A percentile compares a stretch with the other conserved stretches of the same genome.
phyloP scores from a whole-genome alignment of 1,140 invertebrate genomes.

The Hyposmocoma kahamanoa region DNA sequence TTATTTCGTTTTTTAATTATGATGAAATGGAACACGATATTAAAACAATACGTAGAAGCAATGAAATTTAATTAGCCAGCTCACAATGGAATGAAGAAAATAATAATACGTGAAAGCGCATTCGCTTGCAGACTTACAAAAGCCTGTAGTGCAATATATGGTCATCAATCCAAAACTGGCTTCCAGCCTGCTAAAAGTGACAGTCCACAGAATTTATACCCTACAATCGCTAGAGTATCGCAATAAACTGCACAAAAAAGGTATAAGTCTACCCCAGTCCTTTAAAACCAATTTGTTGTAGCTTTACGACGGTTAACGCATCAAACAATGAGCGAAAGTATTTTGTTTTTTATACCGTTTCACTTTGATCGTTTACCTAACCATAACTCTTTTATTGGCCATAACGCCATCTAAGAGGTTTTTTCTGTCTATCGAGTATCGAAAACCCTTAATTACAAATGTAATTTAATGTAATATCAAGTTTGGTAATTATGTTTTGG shows the following conservation, averaged over 20 bases:
- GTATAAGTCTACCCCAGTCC: slow-evolving; percentile 26
- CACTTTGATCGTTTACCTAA: slow-evolving; percentile 46
- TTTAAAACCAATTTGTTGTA: slow-evolving; percentile 54
- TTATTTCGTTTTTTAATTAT: too few species aligned
- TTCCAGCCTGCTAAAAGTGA: slow-evolving; percentile 8
- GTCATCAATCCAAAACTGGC: slow-evolving; percentile 17
- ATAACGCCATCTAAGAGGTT: slow-evolving; percentile 28
- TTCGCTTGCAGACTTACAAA: slow-evolving; percentile 14
- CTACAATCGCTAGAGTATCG: slow-evolving; percentile 18
- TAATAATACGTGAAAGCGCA: background rate
- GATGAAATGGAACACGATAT: too few species aligned
- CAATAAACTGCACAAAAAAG: slow-evolving; percentile 30
- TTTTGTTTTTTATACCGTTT: slow-evolving; percentile 42
- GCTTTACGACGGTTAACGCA: slow-evolving; percentile 42
- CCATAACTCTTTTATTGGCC: slow-evolving; percentile 41
- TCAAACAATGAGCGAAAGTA: slow-evolving; percentile 49
- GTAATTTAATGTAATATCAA: slow-evolving; percentile 12
- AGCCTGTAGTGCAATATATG: slow-evolving; percentile 11
- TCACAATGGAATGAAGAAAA: background rate
- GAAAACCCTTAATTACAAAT: slow-evolving; percentile 12
- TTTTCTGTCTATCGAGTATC: slow-evolving; percentile 14
- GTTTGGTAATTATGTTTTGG: slow-evolving; percentile 13
- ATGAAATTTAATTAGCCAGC: too few species aligned
- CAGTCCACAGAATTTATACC: slow-evolving; percentile 15
- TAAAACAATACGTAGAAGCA: too few species aligned